Base-by-base conservation (phyloP, 2,888 invertebrate species). In the Ctenicera cuprea region DNA sequence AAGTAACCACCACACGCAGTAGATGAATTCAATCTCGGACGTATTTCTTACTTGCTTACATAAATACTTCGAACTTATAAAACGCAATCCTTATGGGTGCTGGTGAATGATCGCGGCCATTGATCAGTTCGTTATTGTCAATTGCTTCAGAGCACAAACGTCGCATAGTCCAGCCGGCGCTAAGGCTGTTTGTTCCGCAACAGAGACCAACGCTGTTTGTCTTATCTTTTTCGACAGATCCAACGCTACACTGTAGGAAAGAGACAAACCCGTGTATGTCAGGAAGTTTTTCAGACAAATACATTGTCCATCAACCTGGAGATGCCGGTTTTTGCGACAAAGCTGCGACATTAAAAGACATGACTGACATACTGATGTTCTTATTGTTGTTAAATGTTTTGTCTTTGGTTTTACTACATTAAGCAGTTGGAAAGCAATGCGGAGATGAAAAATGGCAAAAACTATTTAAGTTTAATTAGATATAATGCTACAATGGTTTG, bases 241-340 rank as follows among this genome's bases (percentile, higher is more conserved):
- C 12, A 9, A n/a, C 20, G 22, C 37, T 33, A 9, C 9, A 22
- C 16, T 64, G 38, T 7, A 52, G 59, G 69, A 70, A 65, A 74
- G 70, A 74, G 74, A 74, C 48, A 22, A 59, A 74, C 33, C n/a
- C n/a, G 38, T 69, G 48, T 57, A 54, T 57, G 64, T 64, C 59
- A 52, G 41, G 54, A 59, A 45, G 62, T 52, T 67, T 76, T 69
- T 62, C 52, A 59, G 16, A 14, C 37, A 65, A 43, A 57, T 74
- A 70, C 67, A 68, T 63, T 74, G 76, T 74, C 71, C 76, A 75
- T 75, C 76, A 76, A 76, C 64, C 59, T 66, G 50, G 74, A 74
- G 76, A 45, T 75, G 76, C 76, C 64, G 74, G 74, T 76, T 76
- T 76, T 76, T 76, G 76, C 72, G 74, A 76, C 72, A 73, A 73